Percentiles rank a stretch among this genome's conserved stretches.
Evolutionary conservation across 2,888 invertebrate genomes (phyloP).

Genomic region (Caenorhabditis sp.): DNA sequence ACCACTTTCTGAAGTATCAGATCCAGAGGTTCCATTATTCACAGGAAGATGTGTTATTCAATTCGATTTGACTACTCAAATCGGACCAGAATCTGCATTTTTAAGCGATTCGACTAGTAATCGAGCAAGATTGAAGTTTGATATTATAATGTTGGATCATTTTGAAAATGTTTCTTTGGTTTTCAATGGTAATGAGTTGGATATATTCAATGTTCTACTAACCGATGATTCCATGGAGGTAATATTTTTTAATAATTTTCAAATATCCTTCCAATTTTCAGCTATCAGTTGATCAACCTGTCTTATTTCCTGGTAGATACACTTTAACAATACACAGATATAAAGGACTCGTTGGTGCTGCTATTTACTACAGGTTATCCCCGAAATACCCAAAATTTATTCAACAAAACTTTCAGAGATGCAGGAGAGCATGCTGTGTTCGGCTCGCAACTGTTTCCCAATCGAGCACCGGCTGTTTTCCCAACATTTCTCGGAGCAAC

Average conservation of each 20-base stretch:
- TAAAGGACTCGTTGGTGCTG: conserved; percentile 49
- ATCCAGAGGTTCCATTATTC: conserved; percentile 51
- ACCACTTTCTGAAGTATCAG: conserved; percentile 49
- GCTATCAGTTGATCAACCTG: conserved; percentile 46
- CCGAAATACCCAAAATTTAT: neutral
- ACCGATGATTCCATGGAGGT: conserved; percentile 50
- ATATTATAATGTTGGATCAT: conserved; percentile 48
- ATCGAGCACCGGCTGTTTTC: conserved; percentile 43
- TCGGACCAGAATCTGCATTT: conserved; percentile 43
- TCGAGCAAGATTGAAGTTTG: conserved; percentile 43
- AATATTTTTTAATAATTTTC: neutral
- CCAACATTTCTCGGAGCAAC: conserved; percentile 33
- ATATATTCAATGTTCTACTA: conserved; percentile 48
- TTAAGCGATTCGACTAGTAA: conserved; percentile 43
- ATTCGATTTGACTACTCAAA: conserved; percentile 45
- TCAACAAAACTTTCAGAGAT: conserved; percentile 35
- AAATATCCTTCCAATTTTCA: conserved; percentile 1
- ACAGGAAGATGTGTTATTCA: conserved; percentile 50
- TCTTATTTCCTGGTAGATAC: conserved; percentile 49
- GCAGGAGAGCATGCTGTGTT: conserved; percentile 55
- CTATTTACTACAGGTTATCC: conserved; percentile 47
- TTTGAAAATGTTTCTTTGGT: conserved; percentile 54
- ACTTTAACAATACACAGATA: conserved; percentile 49
- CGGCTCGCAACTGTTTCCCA: conserved; percentile 44
- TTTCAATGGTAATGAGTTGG: conserved; percentile 44